Base-by-base conservation (phyloP, 1,140 invertebrate genomes). In the Drosophila asahinai region DNA sequence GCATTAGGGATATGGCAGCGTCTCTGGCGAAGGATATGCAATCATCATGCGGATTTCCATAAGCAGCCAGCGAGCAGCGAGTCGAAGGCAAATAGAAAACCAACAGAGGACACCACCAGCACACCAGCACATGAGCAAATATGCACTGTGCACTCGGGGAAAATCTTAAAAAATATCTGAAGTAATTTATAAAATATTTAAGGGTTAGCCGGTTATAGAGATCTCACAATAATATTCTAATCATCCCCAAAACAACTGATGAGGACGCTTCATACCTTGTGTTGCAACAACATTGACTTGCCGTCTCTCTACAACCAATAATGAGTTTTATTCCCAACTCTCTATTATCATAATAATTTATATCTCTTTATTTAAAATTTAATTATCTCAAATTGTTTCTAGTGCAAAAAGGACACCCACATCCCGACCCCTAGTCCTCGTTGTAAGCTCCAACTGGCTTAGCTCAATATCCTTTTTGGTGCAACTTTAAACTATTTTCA, bases 21-120 rank as follows among this genome's bases (percentile, higher is more conserved):
- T 80, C 81, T 78, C 79, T 83, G 77, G 74, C 87, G 74, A 75
- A 91, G 87, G 87, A 91, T 91, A 91, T 91, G 87, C 87, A 91
- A 91, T 91, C 87, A 91, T 91, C 89, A 91, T 87, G 89, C 83
- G 89, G 89, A 91, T 91, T 91, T 91, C 89, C 89, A 91, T 91
- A 91, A 91, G 89, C 83, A 91, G 80, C 68, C 73, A 78, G 66
- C 68, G 45, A 62, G 73, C 65, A 60, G 54, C 61, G 79, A 78
- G 54, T 78, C 77, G 76, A 86, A 81, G 68, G 75, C 79, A 86
- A 86, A 86, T 86, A 86, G 83, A 86, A 86, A 81, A 81, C 71
- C 75, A 71, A 86, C 74, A 80, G 51, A 74, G 68, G 49, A 59
- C 65, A 77, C 52, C 48, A 57, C 59, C 47, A 33, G 43, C 36